Evolutionary conservation across 2,113 vertebrate species (phyloP).

Genomic region (Butorides virescens): DNA sequence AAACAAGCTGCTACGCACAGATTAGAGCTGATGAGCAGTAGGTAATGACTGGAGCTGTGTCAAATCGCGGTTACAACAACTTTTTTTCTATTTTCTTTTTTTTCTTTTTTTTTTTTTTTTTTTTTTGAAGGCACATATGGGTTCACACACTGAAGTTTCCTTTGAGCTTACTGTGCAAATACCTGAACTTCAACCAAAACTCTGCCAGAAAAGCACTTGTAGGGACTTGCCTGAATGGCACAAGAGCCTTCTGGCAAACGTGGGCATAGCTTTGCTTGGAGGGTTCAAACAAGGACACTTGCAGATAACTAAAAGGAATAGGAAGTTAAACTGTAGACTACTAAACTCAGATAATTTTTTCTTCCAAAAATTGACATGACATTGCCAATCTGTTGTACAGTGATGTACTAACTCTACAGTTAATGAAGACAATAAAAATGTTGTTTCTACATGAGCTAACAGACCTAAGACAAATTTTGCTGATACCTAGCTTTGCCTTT

Average conservation of each 20-base stretch:
- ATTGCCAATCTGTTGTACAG: neutral
- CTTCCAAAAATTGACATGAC: neutral
- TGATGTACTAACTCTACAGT: neutral
- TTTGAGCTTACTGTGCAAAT: neutral
- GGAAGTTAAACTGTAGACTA: neutral
- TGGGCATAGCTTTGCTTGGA: neutral
- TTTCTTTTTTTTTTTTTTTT: neutral
- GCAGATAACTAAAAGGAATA: neutral
- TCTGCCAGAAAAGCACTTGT: neutral
- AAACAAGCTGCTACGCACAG: constrained; percentile 6
- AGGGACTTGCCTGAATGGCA: neutral
- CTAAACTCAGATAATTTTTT: neutral
- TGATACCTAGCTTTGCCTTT: neutral
- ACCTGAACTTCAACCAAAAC: constrained; percentile 16
- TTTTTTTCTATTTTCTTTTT: neutral
- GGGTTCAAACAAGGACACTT: neutral
- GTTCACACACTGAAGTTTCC: neutral
- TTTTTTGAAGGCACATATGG: neutral
- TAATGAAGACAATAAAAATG: neutral
- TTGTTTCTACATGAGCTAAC: neutral
- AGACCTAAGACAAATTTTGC: neutral
- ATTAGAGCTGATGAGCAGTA: constrained; percentile 29
- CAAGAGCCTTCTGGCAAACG: neutral
- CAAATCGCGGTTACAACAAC: neutral
- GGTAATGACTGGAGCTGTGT: neutral